phyloP scores from a whole-genome alignment of 2,113 vertebrate genomes.

The Syrrhaptes paradoxus region DNA sequence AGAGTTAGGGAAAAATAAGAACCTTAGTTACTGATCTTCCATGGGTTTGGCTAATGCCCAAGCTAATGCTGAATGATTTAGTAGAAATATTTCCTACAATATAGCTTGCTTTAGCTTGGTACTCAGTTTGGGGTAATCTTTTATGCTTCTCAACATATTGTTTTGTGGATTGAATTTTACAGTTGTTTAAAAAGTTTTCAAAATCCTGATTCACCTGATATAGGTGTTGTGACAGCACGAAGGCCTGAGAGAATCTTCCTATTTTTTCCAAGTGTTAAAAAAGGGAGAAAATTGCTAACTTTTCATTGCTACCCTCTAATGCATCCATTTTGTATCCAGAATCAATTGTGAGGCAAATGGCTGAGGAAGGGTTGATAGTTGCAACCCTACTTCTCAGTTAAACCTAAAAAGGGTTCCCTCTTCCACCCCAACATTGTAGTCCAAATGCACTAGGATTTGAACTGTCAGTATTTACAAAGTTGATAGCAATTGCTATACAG shows the following conservation, averaged over 20 bases:
- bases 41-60: neutral
- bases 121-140: neutral
- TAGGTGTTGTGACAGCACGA: neutral
- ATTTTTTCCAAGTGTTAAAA: neutral
- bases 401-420: accelerated
- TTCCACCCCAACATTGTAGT: neutral
- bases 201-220: neutral
- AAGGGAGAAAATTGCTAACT: neutral
- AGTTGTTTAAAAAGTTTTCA: neutral
- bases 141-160: neutral
- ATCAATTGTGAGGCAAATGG: neutral
- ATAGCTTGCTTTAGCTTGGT: neutral
- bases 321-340: neutral
- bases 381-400: neutral
- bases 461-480: neutral
- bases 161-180: neutral
- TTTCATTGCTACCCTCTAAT: neutral
- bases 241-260: neutral
- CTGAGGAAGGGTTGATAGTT: neutral
- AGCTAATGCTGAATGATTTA: neutral
- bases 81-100: neutral
- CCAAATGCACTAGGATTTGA: neutral
- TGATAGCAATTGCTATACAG: neutral
- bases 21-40: neutral
- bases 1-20: neutral